Conservation (phyloP, 1,140 invertebrate genomes). For the Aricia agestis region DNA sequence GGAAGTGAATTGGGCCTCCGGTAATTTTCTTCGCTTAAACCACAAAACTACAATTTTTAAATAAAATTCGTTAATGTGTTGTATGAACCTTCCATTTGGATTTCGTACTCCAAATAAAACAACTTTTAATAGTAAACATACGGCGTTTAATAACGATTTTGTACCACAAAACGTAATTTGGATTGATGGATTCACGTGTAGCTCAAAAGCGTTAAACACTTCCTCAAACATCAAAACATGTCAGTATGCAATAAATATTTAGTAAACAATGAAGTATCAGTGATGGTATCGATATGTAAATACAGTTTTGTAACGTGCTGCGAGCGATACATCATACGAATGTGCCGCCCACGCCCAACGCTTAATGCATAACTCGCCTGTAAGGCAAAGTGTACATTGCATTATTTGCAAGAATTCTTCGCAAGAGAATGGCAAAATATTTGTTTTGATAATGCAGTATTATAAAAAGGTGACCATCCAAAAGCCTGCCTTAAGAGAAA, state of each 20-base stretch:
- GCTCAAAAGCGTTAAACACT: not conserved
- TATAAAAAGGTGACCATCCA: too few relatives aligned
- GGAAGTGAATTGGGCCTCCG: too few relatives aligned
- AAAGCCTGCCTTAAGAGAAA: too few relatives aligned
- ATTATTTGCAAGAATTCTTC: not conserved
- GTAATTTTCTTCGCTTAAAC: too few relatives aligned
- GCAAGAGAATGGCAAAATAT: too few relatives aligned
- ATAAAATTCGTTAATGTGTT: too few relatives aligned
- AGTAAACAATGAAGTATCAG: constrained; percentile 18
- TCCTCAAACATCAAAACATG: not conserved
- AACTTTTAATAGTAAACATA: too few relatives aligned
- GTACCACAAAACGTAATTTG: too few relatives aligned
- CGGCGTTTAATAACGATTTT: too few relatives aligned
- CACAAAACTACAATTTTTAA: too few relatives aligned
- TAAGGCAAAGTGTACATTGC: constrained; percentile 39
- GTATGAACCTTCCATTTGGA: too few relatives aligned
- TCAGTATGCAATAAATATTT: constrained; percentile 51
- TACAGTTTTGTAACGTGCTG: constrained; percentile 64
- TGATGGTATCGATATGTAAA: constrained; percentile 65
- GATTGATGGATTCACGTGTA: not conserved
- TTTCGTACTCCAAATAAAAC: too few relatives aligned
- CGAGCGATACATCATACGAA: constrained; percentile 69
- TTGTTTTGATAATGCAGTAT: not conserved
- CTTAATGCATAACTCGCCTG: constrained; percentile 52
- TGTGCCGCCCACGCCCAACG: constrained; percentile 62